Percentiles rank a stretch among this genome's conserved stretches.
phyloP scores from a whole-genome alignment of 2,113 vertebrate genomes.

The Poeciliopsis turrubarensis region DNA sequence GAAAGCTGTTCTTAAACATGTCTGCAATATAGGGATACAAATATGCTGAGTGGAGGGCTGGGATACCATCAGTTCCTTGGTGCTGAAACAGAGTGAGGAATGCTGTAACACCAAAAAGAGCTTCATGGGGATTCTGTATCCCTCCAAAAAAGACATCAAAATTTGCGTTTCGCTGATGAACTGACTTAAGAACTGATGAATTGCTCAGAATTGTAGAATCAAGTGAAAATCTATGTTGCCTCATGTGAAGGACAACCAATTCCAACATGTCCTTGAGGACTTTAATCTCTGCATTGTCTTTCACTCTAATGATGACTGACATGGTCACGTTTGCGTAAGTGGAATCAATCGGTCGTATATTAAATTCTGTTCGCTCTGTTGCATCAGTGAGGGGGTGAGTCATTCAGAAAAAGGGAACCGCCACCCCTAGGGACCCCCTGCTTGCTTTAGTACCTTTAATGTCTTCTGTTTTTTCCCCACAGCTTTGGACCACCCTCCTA shows the following conservation, averaged over 20 bases:
- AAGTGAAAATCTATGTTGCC: not conserved
- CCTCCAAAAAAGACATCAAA: not conserved
- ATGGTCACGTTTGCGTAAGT: constrained; percentile 10
- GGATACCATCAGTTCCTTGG: constrained; percentile 12
- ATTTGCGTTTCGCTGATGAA: no score
- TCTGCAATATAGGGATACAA: no score
- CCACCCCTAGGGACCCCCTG: no score
- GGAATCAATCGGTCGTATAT: constrained; percentile 47
- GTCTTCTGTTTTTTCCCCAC: no score
- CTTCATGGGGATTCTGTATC: not conserved
- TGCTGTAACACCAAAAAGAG: not conserved
- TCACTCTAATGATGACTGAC: no score
- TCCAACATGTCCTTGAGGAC: constrained; percentile 49
- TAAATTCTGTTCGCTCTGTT: not conserved
- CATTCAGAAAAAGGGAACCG: no score
- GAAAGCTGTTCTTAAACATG: no score
- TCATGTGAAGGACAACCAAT: not conserved
- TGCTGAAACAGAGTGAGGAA: not conserved
- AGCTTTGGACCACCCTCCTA: no score
- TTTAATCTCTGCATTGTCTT: constrained; percentile 4
- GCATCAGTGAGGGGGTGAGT: no score
- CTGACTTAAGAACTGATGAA: no score
- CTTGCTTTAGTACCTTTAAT: no score
- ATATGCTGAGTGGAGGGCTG: constrained; percentile 38
- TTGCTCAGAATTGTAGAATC: not conserved